phyloP scores from a whole-genome alignment of 2,888 invertebrate genomes.

The Drosophila falleni region DNA sequence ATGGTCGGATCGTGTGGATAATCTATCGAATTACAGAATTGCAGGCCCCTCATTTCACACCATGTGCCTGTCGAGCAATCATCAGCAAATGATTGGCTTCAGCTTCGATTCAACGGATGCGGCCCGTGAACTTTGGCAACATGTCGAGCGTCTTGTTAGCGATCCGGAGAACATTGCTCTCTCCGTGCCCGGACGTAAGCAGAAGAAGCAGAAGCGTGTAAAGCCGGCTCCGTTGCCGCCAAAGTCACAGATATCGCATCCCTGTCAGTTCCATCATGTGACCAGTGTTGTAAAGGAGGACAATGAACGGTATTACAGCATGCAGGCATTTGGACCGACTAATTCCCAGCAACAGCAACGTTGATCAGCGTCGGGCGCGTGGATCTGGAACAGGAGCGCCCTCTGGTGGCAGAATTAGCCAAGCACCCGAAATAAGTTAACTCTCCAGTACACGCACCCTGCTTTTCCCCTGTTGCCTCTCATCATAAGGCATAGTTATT shows the following conservation, averaged over 20 bases:
- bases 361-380: constrained; percentile 79
- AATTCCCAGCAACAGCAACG: constrained; percentile 81
- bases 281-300: constrained; percentile 91
- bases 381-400: constrained; percentile 79
- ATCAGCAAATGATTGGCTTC: constrained; percentile 91
- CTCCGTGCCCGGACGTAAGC: constrained; percentile 89
- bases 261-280: constrained; percentile 94
- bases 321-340: constrained; percentile 88
- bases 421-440: constrained; percentile 8
- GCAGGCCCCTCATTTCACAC: constrained; percentile 92
- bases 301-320: constrained; percentile 88
- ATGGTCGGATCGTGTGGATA: constrained; percentile 93
- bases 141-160: constrained; percentile 89
- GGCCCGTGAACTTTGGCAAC: constrained; percentile 90
- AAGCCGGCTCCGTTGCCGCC: constrained; percentile 89
- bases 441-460: constrained; percentile 6
- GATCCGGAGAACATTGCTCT: constrained; percentile 92
- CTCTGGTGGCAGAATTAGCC: constrained; percentile 75
- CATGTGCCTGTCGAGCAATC: constrained; percentile 91
- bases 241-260: constrained; percentile 93
- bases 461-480: neutral
- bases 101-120: constrained; percentile 92
- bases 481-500: constrained; percentile 17
- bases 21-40: constrained; percentile 90
- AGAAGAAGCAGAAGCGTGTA: constrained; percentile 86